phyloP scores from a whole-genome alignment of 2,113 vertebrate genomes.

The Todiramphus chloris region DNA sequence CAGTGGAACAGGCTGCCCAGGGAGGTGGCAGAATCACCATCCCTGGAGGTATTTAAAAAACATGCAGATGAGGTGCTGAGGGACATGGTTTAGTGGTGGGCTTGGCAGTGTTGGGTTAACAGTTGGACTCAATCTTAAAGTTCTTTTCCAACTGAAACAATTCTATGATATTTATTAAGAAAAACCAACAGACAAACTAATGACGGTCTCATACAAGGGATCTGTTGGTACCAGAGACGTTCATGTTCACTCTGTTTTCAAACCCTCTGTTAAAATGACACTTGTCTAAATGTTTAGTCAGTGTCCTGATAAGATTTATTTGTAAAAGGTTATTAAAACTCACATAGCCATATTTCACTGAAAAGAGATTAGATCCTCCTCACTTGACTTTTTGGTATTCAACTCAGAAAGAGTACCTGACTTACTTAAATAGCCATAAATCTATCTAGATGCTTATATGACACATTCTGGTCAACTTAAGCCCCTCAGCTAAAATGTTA shows the following conservation, averaged over 20 bases:
- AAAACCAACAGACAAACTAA: not conserved
- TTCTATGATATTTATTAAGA: not conserved
- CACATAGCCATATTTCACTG: not conserved
- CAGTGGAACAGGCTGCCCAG: no score
- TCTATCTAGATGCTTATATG: not conserved
- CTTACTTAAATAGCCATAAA: not conserved
- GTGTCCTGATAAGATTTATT: not conserved
- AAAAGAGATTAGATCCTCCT: not conserved
- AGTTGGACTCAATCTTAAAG: no score
- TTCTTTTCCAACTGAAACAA: no score
- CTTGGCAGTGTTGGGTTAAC: no score
- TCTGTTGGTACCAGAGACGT: accelerated
- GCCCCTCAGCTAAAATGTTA: not conserved
- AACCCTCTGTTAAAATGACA: not conserved
- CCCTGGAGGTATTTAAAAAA: no score
- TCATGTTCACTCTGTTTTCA: not conserved
- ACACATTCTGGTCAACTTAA: not conserved
- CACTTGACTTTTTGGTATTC: not conserved
- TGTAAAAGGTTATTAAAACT: not conserved
- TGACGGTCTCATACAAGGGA: not conserved
- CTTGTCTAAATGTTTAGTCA: not conserved
- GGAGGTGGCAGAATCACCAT: no score
- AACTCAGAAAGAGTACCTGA: not conserved
- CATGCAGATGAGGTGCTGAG: no score
- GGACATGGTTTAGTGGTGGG: no score